A percentile compares a stretch with the other conserved stretches of the same genome.
These are phyloP conservation scores for Nannoperca obscura DNA, from an alignment of 2,797 vertebrate species.

Conservation along the genomic window DNA sequence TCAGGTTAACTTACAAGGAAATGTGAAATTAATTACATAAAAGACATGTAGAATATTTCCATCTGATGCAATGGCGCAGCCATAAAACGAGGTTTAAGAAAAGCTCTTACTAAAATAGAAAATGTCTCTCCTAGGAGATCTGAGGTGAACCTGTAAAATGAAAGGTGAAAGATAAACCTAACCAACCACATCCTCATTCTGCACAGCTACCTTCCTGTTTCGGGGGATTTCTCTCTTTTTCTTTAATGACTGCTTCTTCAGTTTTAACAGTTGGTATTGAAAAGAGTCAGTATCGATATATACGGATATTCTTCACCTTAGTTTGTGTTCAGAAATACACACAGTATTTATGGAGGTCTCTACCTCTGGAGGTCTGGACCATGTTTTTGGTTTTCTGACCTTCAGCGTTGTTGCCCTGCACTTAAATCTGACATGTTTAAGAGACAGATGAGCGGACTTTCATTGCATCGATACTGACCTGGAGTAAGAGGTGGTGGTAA, in stretches of 20 bases:
- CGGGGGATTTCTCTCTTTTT: neutral
- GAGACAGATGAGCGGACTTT: neutral
- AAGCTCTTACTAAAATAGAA: neutral
- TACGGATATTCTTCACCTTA: neutral
- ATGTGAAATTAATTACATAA: neutral
- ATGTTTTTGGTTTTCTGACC: neutral
- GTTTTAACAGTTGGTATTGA: no score
- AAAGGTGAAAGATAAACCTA: neutral
- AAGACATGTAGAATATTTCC: neutral
- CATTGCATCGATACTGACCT: conserved; percentile 18
- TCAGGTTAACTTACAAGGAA: neutral
- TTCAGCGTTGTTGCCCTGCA: neutral
- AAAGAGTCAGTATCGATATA: no score
- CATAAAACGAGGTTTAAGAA: neutral
- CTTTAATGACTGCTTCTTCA: neutral
- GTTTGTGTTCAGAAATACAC: neutral
- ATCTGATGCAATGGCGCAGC: neutral
- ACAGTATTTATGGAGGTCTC: no score
- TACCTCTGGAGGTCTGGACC: no score
- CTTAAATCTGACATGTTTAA: conserved; percentile 7
- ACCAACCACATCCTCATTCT: neutral
- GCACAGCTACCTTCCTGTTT: neutral
- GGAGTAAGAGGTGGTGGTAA: conserved; percentile 19
- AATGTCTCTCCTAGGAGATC: neutral
- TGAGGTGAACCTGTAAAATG: neutral